Percentiles rank a stretch among this genome's conserved stretches.
These are phyloP conservation scores for Tetramorium parvispinum DNA, from an alignment of 1,140 invertebrate species.

Conservation along the genomic window DNA sequence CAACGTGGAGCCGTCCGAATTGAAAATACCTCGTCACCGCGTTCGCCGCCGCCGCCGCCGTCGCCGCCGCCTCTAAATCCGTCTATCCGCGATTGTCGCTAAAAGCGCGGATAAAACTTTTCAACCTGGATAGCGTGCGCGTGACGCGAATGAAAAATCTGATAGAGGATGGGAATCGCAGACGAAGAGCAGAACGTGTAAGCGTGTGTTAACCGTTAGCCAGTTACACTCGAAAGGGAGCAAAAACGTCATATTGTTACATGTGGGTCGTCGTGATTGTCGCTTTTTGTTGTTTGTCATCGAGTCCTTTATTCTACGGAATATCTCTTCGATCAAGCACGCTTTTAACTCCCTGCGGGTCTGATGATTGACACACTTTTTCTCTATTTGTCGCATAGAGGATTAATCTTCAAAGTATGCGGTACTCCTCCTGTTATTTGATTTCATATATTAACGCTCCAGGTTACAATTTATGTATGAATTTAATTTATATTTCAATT, in stretches of 20 bases:
- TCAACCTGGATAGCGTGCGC: slow-evolving; percentile 42
- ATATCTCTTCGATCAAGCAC: slow-evolving; percentile 45
- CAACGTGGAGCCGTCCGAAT: slow-evolving; percentile 63
- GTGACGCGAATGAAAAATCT: slow-evolving; percentile 61
- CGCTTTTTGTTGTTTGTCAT: slow-evolving; percentile 47
- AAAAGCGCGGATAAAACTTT: slow-evolving; percentile 61
- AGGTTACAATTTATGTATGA: not conserved
- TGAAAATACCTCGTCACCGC: slow-evolving; percentile 73
- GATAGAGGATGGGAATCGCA: slow-evolving; percentile 37
- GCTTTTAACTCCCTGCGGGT: slow-evolving; percentile 22
- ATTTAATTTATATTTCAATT: not conserved
- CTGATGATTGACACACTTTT: not conserved
- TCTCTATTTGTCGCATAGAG: not conserved
- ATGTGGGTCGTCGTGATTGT: slow-evolving; percentile 24
- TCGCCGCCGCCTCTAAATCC: slow-evolving; percentile 50
- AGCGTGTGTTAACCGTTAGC: slow-evolving; percentile 48
- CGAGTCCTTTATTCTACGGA: slow-evolving; percentile 39
- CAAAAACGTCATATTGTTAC: slow-evolving; percentile 51
- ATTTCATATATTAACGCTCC: not conserved
- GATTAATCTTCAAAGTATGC: not conserved
- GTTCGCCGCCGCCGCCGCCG: slow-evolving; percentile 28
- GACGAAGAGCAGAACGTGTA: not conserved
- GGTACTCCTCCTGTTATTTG: not conserved
- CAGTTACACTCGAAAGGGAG: slow-evolving; percentile 36
- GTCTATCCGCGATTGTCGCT: slow-evolving; percentile 53